Evolutionary conservation across 2,888 invertebrate genomes (phyloP).

Genomic region (Acleris emargana): DNA sequence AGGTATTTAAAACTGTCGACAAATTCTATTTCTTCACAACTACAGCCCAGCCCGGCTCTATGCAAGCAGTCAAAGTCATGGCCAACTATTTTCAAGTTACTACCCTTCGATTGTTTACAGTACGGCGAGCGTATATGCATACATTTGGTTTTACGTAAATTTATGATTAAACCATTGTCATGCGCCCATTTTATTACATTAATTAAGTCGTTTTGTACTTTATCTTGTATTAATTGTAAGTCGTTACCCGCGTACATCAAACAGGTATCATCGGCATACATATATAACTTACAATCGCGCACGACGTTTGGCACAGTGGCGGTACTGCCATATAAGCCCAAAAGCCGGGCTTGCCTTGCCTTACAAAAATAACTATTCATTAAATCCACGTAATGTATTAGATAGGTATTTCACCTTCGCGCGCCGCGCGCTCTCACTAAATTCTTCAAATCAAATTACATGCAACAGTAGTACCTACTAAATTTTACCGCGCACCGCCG

Average conservation of each 20-base stretch:
- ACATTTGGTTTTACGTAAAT: constrained; percentile 31
- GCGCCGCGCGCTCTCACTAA: too few species aligned
- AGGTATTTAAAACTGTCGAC: constrained; percentile 21
- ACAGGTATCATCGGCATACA: constrained; percentile 42
- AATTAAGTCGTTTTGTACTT: constrained; percentile 30
- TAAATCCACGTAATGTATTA: too few species aligned
- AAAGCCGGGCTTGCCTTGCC: too few species aligned
- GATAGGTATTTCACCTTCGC: too few species aligned
- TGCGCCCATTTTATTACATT: constrained; percentile 35
- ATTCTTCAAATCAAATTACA: too few species aligned
- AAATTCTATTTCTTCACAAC: constrained; percentile 11
- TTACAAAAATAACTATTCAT: too few species aligned
- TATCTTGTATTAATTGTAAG: not conserved
- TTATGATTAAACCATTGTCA: constrained; percentile 38
- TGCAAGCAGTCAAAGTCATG: constrained; percentile 36
- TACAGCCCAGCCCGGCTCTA: not conserved
- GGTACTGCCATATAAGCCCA: too few species aligned
- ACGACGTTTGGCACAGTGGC: constrained; percentile 38
- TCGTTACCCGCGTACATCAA: constrained; percentile 31
- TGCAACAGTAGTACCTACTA: too few species aligned
- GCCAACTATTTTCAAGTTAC: constrained; percentile 19
- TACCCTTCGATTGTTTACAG: constrained; percentile 9
- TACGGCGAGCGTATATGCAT: constrained; percentile 35
- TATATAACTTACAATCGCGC: constrained; percentile 31
- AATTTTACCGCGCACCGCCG: too few species aligned